Conservation (phyloP, 2,797 vertebrate genomes). For the Pelobates cultripes region DNA sequence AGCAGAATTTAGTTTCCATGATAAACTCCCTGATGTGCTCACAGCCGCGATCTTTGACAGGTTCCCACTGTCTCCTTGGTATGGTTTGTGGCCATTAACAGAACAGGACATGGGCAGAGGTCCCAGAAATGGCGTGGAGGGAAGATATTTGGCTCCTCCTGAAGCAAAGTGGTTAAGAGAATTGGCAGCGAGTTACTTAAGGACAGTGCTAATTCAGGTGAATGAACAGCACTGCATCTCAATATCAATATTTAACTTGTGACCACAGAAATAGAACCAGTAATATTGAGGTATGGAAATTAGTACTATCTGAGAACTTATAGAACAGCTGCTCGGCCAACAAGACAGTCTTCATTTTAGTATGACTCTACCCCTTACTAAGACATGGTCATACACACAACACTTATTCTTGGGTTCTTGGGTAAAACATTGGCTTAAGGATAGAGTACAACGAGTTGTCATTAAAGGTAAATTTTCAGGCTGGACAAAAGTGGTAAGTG, state of each 20-base stretch:
- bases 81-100: slow-evolving; percentile 34
- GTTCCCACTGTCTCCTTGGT: slow-evolving; percentile 32
- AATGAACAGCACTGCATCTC: slow-evolving; percentile 22
- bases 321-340: background rate
- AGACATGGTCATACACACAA: background rate
- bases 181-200: slow-evolving; percentile 31
- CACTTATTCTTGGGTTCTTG: no score
- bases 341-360: background rate
- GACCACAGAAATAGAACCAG: slow-evolving; percentile 39
- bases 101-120: slow-evolving; percentile 32
- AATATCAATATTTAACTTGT: slow-evolving; percentile 47
- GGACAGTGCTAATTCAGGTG: slow-evolving; percentile 47
- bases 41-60: slow-evolving; percentile 24
- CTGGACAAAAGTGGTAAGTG: no score
- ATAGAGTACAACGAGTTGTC: no score
- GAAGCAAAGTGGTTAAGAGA: slow-evolving; percentile 33
- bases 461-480: no score
- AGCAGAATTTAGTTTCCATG: slow-evolving; percentile 23
- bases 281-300: slow-evolving; percentile 42
- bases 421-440: no score
- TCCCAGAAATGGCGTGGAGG: slow-evolving; percentile 39
- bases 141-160: slow-evolving; percentile 30
- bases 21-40: slow-evolving; percentile 27
- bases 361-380: background rate
- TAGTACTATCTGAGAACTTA: background rate